Percentiles rank a stretch among this genome's conserved stretches.
Evolutionary conservation across 2,888 invertebrate species (phyloP).

Genomic region (Hecatera dysodea): DNA sequence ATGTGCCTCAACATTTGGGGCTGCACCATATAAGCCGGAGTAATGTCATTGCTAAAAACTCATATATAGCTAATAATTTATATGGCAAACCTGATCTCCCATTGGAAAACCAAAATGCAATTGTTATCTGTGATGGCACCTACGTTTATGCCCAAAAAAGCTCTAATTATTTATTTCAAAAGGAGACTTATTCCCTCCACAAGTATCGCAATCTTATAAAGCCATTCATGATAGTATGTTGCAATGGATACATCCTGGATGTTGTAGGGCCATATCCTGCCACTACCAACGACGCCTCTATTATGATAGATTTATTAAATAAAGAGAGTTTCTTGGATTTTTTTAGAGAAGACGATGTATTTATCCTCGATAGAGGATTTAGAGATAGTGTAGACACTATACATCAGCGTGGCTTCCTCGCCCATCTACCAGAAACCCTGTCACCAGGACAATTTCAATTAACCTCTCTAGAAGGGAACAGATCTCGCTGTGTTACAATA

Average conservation of each 20-base stretch:
- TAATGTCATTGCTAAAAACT: too few relatives aligned
- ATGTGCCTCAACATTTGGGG: too few relatives aligned
- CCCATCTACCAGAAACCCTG: constrained; percentile 29
- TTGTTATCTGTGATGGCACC: constrained; percentile 36
- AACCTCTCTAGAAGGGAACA: constrained; percentile 13
- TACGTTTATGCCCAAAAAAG: constrained; percentile 37
- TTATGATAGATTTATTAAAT: too few relatives aligned
- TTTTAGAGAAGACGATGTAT: too few relatives aligned
- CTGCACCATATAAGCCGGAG: too few relatives aligned
- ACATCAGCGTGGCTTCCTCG: constrained; percentile 28
- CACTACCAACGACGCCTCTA: too few relatives aligned
- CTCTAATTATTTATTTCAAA: constrained; percentile 16
- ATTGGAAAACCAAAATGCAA: constrained; percentile 13
- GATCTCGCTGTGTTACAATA: constrained; percentile 26
- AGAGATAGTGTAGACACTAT: too few relatives aligned
- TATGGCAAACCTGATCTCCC: constrained; percentile 32
- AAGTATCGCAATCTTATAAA: constrained; percentile 23
- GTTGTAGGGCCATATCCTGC: too few relatives aligned
- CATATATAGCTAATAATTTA: too few relatives aligned
- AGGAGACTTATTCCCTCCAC: constrained; percentile 14
- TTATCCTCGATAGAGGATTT: too few relatives aligned
- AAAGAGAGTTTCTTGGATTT: too few relatives aligned
- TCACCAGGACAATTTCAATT: constrained; percentile 25
- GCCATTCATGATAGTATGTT: constrained; percentile 1
- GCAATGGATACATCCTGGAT: too few relatives aligned